phyloP scores from a whole-genome alignment of 92 coral and sea anemone genomes.

The Porites lobata region DNA sequence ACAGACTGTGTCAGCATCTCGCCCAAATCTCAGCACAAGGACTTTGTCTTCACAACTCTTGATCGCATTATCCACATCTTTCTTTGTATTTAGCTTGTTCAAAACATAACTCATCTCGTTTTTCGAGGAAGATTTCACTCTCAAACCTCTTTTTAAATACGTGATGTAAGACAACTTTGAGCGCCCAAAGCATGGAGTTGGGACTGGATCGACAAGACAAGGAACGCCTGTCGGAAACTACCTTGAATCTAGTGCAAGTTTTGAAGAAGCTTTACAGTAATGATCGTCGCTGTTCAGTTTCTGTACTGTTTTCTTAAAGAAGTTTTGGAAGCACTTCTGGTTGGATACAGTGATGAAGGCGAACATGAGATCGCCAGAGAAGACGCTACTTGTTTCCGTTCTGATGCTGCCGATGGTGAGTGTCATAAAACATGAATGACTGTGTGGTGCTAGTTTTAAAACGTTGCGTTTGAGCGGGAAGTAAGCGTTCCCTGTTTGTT shows the following conservation, averaged over 20 bases:
- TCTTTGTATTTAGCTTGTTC: slow-evolving; percentile 83
- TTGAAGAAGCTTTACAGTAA: background rate
- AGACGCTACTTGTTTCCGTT: background rate
- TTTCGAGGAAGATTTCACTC: too few species aligned
- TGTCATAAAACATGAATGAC: too few species aligned
- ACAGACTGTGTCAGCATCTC: slow-evolving; percentile 89
- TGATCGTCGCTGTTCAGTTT: slow-evolving; percentile 40
- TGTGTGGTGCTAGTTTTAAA: too few species aligned
- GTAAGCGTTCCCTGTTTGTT: too few species aligned
- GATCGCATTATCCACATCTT: slow-evolving; percentile 94
- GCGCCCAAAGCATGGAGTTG: background rate
- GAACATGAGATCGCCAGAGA: background rate
- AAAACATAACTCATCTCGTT: slow-evolving; percentile 86
- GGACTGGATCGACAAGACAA: slow-evolving; percentile 20
- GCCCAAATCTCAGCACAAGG: slow-evolving; percentile 94
- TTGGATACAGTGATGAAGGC: background rate
- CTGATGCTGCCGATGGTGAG: slow-evolving; percentile 3
- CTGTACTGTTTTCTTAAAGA: slow-evolving; percentile 30
- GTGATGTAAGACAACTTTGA: slow-evolving; percentile 1
- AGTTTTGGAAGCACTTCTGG: background rate
- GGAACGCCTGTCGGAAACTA: slow-evolving; percentile 41
- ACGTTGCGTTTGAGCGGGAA: too few species aligned
- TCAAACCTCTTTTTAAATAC: too few species aligned
- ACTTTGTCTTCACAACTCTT: slow-evolving; percentile 96
- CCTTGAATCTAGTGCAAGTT: background rate